Conservation (phyloP, 2,113 vertebrate species). For the Engystomops pustulosus region DNA sequence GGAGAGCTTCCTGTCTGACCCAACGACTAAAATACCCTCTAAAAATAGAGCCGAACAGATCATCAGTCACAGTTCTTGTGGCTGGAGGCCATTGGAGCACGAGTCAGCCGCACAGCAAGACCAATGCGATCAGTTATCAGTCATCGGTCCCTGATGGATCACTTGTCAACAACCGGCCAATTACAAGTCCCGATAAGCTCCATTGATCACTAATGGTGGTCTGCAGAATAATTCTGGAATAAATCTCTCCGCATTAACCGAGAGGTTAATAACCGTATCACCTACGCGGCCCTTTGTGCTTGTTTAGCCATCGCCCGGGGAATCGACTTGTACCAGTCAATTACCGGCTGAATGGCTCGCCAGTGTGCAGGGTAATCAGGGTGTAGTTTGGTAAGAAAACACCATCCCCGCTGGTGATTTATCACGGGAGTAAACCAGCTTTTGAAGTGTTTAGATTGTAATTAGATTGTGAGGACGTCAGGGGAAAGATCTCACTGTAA, state of each 20-base stretch:
- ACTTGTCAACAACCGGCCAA: slow-evolving; percentile 14
- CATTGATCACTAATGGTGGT: slow-evolving; percentile 51
- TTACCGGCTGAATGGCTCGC: slow-evolving; percentile 18
- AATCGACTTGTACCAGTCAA: slow-evolving; percentile 25
- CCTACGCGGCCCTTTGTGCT: slow-evolving; percentile 21
- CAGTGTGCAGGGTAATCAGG: slow-evolving; percentile 38
- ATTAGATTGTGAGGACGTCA: slow-evolving; percentile 33
- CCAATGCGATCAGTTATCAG: slow-evolving; percentile 22
- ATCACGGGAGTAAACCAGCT: slow-evolving; percentile 30
- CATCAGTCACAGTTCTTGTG: not conserved
- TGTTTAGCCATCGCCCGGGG: slow-evolving; percentile 36
- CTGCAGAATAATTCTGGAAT: not conserved
- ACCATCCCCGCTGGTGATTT: slow-evolving; percentile 36
- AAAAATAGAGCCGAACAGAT: slow-evolving; percentile 24
- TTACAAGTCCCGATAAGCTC: slow-evolving; percentile 6
- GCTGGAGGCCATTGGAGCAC: not conserved
- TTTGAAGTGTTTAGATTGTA: slow-evolving; percentile 50
- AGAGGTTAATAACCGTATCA: slow-evolving; percentile 27
- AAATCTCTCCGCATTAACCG: not conserved
- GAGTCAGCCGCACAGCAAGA: slow-evolving; percentile 7
- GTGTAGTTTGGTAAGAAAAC: slow-evolving; percentile 42
- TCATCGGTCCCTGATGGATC: slow-evolving; percentile 23
- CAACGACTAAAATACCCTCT: slow-evolving; percentile 9
- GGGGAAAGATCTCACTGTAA: slow-evolving; percentile 25
- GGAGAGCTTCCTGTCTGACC: slow-evolving; percentile 42